Evolutionary conservation across 2,888 invertebrate species (phyloP).

Genomic region (Ichneumoninae sp.): DNA sequence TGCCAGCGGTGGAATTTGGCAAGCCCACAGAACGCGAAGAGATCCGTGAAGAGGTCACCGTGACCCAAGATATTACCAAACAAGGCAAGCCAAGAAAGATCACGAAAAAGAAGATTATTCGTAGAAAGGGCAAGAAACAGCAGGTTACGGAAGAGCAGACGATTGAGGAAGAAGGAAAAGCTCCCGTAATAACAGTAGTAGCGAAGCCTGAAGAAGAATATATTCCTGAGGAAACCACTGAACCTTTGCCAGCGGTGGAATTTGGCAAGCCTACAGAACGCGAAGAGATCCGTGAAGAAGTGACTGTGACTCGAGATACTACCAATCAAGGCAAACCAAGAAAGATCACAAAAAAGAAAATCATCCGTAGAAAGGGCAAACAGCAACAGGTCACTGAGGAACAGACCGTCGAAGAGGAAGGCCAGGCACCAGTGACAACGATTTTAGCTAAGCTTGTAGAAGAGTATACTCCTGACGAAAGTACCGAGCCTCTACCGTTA

Average conservation of each 20-base stretch:
- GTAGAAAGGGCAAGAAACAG: constrained; percentile 73
- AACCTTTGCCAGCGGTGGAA: constrained; percentile 47
- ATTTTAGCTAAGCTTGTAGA: constrained; percentile 63
- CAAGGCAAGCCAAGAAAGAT: constrained; percentile 77
- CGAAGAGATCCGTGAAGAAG: constrained; percentile 71
- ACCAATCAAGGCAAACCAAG: constrained; percentile 70
- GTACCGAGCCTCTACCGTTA: constrained; percentile 73
- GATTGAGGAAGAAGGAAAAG: constrained; percentile 74
- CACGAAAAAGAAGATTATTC: constrained; percentile 79
- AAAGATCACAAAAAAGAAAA: constrained; percentile 80
- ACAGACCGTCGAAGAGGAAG: constrained; percentile 76
- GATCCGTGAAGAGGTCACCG: constrained; percentile 77
- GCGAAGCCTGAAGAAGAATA: constrained; percentile 73
- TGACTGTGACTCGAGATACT: constrained; percentile 74
- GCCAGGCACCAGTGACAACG: constrained; percentile 74
- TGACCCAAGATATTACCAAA: constrained; percentile 75
- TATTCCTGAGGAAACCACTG: constrained; percentile 51
- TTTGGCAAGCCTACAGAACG: constrained; percentile 66
- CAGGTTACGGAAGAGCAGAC: constrained; percentile 74
- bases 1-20: constrained; percentile 48
- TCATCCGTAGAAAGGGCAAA: constrained; percentile 81
- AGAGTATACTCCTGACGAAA: constrained; percentile 61
- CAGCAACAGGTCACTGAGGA: constrained; percentile 82
- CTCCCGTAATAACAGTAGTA: constrained; percentile 80
- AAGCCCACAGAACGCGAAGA: constrained; percentile 73